phyloP scores from a whole-genome alignment of 2,113 vertebrate genomes.

The Platanista minor region DNA sequence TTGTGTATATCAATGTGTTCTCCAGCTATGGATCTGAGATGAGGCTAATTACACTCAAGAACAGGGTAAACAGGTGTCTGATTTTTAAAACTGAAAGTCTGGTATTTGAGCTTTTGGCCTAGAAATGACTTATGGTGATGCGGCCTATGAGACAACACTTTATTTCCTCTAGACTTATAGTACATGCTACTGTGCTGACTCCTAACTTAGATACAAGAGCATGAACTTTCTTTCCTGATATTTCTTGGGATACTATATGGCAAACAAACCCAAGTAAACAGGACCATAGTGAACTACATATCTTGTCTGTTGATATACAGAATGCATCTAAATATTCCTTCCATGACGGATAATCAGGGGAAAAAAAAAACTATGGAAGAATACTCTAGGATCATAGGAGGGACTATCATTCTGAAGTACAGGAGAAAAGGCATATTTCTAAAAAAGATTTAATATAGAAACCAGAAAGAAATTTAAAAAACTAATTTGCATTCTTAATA shows the following conservation, averaged over 20 bases:
- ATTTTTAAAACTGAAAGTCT: slow-evolving; percentile 9
- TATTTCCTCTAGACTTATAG: not conserved
- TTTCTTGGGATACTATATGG: not conserved
- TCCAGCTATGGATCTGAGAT: not conserved
- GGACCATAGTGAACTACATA: not conserved
- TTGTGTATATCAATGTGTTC: not conserved
- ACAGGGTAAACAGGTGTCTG: not conserved
- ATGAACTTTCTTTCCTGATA: not conserved
- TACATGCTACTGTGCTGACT: not conserved
- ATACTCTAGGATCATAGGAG: not conserved
- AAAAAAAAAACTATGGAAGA: not conserved
- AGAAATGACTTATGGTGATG: not conserved
- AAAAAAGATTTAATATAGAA: slow-evolving; percentile 17
- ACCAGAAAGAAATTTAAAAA: not conserved
- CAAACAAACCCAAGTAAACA: not conserved
- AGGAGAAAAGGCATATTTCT: not conserved
- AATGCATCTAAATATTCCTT: slow-evolving; percentile 22
- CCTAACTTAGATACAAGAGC: not conserved
- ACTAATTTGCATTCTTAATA: not conserved
- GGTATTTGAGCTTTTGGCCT: not conserved
- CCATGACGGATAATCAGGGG: not conserved
- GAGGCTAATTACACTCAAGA: not conserved
- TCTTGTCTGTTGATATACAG: not conserved
- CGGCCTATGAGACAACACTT: not conserved
- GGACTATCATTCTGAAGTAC: not conserved